Base-by-base conservation (phyloP, 92 coral and sea anemone genomes). In the Micromussa lordhowensis region DNA sequence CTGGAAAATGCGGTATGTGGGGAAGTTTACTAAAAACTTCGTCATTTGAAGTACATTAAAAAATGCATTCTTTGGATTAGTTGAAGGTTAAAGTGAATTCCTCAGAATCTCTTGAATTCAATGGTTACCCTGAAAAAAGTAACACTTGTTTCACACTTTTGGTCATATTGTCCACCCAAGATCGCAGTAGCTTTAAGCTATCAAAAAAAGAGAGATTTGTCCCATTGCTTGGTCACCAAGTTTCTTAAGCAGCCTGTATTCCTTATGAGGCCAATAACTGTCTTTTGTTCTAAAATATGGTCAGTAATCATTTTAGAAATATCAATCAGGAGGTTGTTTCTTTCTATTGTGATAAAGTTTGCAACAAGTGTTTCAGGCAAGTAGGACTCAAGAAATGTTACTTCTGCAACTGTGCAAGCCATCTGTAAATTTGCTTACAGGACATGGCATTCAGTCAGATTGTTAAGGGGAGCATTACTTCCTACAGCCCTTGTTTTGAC, bases 341-440 rank as follows among this genome's bases (percentile, higher is more conserved):
- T 35, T 78, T 86, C 63, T 24, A 85, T 54, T 9, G 77, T 53
- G 40, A 86, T 76, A 36, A 86, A 22, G 38, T 66, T 86, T 54
- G 90, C 77, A 57, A 72, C 55, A 28, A 85, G 85, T 75, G 58
- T 69, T 75, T 90, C 93, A 5, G 87, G 93, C 34, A 38, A 86
- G 68, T 86, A 90, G 57, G 90, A 90, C 72, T 85, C 48, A 26
- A 86, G 44, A 78, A 90, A 90, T 55, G 80, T 81, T 17, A 86
- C 69, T 10, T 64, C 80, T 40, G 75, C 93, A 55, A 86, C 90
- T 54, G 93, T 81, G 61, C 90, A 86, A 38, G 69, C 87, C 84
- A 86, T 86, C 76, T 86, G 93, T 61, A 86, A 88, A 35, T 91
- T 85, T 26, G 87, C 74, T 66, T 91, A 91, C 19, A 91, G 70